Base-by-base conservation (phyloP, 2,113 vertebrate genomes). In the Smithornis capensis region DNA sequence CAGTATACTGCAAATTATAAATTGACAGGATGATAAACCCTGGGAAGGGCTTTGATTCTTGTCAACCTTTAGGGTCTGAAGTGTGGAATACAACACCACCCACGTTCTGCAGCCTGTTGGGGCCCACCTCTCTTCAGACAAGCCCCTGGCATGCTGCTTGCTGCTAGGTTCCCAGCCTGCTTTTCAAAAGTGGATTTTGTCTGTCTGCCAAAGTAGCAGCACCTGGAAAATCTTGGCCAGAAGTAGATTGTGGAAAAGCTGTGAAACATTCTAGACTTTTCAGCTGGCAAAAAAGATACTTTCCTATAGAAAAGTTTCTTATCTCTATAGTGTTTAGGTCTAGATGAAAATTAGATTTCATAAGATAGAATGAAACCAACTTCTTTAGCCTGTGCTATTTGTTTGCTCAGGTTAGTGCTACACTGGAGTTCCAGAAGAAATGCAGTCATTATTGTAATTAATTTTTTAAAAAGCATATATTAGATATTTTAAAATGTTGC, bases 141-240 rank as follows among this genome's bases (percentile, higher is more conserved):
- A 15, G 14, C 18, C 53, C 5, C 44, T 60, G 90, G 42, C 37
- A 4, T 7, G 16, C 64, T 65, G 63, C 50, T 76, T 77, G 37
- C 60, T 89, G 25, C 62, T 79, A 33, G 7, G 35, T 79, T 29
- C 45, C 3, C 7, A 53, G 38, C 5, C 65, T 90, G 45, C 60
- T 69, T 84, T 29, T 28, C 52, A 19, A 35, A 67, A 70, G 10
- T 62, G 14, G 3, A 9, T 77, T 91, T 65, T 69, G 31, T 77
- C 78, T 78, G 29, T 19, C 73, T 91, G 55, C 82, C 87, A 84
- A 33, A 57, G 9, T 50, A 70, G 56, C 1, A 0, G 64, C 47
- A 93, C 85, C 78, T 95, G 90, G 69, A 64, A 92, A 84, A 73
- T 64, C 63, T 92, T 89, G 87, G 44, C 67, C 67, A 64, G 90